Evolutionary conservation across 1,140 invertebrate species (phyloP).

Genomic region (Whitmania pigra): DNA sequence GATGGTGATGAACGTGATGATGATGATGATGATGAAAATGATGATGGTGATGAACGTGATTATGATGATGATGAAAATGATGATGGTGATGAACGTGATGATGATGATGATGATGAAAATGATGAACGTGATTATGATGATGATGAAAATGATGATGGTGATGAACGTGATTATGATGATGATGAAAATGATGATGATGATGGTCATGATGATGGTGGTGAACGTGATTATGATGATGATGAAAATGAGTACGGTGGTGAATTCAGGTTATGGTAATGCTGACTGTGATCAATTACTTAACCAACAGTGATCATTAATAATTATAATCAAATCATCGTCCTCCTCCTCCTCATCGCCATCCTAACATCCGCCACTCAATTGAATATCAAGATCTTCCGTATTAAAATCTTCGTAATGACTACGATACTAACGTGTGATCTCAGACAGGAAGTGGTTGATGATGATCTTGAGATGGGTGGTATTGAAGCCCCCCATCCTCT

Average conservation of each 20-base stretch:
- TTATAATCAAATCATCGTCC: background rate
- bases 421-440: too few species aligned
- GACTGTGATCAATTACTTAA: background rate
- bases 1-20: conserved; percentile 24
- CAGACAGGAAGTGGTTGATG: background rate
- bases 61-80: background rate
- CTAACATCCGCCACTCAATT: too few species aligned
- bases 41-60: conserved; percentile 23
- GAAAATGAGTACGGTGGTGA: too few species aligned
- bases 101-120: conserved; percentile 24
- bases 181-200: conserved; percentile 24
- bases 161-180: conserved; percentile 25
- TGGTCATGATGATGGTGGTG: conserved; percentile 23
- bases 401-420: too few species aligned
- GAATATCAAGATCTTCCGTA: too few species aligned
- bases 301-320: background rate
- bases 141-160: conserved; percentile 27
- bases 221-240: background rate
- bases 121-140: conserved; percentile 23
- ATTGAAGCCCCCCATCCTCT: too few species aligned
- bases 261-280: too few species aligned
- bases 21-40: too few species aligned
- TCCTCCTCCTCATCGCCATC: background rate
- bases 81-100: too few species aligned
- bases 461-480: background rate